Evolutionary conservation across 2,113 vertebrate genomes (phyloP), one percentile per base, ranked within the genome.

Genomic region (Lampris incognitus): DNA sequence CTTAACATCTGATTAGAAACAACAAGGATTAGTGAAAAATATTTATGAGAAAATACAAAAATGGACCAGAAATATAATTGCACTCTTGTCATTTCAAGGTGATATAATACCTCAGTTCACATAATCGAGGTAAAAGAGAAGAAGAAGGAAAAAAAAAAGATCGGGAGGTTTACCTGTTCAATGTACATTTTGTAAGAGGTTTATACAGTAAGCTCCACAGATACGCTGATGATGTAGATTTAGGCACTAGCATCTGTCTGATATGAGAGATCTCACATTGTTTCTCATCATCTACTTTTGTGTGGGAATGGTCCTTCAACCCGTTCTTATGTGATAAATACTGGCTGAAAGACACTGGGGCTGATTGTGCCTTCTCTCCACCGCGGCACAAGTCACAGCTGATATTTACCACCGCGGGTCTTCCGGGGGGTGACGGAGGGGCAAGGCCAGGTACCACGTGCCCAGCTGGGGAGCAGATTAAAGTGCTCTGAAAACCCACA

Each of bases 361-460:
- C 76, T 72, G 91, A 85, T 81, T 74, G 77, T 75, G 82, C 81
- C 70, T 11, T 57, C n/a, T 37, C 50, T 51, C 37, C 57, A 67
- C 66, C 42, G 68, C 51, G 9, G 65, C 84, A 77, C 84, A 83
- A 69, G 86, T 72, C 72, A 77, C 76, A 85, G 77, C 85, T 89
- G 82, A 93, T 93, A 91, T 94, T 92, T 93, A 92, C 83, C 84
- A 79, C 85, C 52, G 6, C 42, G 40, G 76, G 70, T 77, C 82
- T 83, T 78, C 77, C 41, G 75, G 83, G 50, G 79, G 91, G 90
- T 92, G 91, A 91, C 9, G 7, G 80, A 80, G 81, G 91, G 87
- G 87, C 93, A 93, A 93, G 93, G 92, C 91, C 90, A 81, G 59
- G 76, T 92, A 88, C 91, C 91, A 91, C 86, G 69, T 91, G 90